Conservation (phyloP, 2,113 vertebrate species). For the Salvator merianae region DNA sequence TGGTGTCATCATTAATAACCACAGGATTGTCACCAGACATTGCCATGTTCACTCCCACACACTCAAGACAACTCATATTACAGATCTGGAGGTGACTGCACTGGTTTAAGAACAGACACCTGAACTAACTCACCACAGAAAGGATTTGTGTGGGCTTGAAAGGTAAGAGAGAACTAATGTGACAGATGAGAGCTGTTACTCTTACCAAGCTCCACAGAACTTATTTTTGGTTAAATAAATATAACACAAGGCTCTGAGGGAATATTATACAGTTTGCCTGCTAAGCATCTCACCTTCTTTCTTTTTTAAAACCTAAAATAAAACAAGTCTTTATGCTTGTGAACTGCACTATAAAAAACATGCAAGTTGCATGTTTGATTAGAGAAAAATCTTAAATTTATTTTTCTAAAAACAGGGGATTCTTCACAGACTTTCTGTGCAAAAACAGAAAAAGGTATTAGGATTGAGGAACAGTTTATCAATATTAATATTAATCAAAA, state of each 20-base stretch:
- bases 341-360: neutral
- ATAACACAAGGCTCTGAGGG: neutral
- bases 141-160: neutral
- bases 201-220: no score
- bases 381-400: no score
- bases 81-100: neutral
- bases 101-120: neutral
- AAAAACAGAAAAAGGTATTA: no score
- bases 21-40: slow-evolving; percentile 13
- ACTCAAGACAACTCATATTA: neutral
- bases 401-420: no score
- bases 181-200: no score
- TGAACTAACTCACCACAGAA: neutral
- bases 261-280: neutral
- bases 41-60: neutral
- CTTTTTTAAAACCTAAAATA: no score
- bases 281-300: neutral
- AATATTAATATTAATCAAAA: no score
- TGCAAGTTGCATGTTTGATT: no score
- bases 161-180: neutral
- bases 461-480: no score
- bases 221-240: neutral
- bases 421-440: no score
- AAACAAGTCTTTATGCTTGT: neutral
- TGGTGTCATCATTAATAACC: slow-evolving; percentile 53